Conservation (phyloP, 2,113 vertebrate genomes). For the Girardinichthys multiradiatus region DNA sequence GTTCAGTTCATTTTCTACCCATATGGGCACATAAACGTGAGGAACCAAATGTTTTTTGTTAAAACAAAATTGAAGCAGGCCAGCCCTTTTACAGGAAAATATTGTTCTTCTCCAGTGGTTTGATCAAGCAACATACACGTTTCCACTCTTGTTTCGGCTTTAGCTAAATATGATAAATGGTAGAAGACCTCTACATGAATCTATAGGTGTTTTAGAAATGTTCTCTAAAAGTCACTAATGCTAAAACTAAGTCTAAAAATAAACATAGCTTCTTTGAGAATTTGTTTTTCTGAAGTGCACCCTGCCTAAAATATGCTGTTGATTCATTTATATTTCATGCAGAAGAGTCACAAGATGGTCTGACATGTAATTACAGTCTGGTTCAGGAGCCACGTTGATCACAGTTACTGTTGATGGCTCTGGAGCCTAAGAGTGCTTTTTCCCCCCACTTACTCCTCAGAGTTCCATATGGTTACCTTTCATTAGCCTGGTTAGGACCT, state of each 20-base stretch:
- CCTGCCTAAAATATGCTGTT: background rate
- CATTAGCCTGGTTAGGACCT: slow-evolving; percentile 48
- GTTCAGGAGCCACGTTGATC: slow-evolving; percentile 26
- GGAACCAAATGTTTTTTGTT: background rate
- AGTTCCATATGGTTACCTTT: slow-evolving; percentile 50
- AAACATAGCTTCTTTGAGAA: no score
- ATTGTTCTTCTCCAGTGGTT: background rate
- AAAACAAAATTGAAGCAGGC: background rate
- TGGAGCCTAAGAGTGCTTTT: slow-evolving; percentile 17
- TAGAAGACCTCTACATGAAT: background rate
- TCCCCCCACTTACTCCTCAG: slow-evolving; percentile 30
- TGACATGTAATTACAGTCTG: slow-evolving; percentile 6
- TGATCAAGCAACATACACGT: background rate
- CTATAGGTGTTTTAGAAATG: background rate
- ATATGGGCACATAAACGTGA: no score
- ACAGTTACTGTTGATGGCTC: slow-evolving; percentile 12
- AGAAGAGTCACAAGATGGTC: background rate
- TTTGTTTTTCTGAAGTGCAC: background rate
- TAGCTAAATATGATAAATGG: no score
- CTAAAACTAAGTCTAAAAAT: no score
- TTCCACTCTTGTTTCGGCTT: no score
- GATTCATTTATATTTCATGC: background rate
- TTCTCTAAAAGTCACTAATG: no score
- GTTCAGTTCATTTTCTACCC: no score
- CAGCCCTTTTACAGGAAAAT: background rate